phyloP scores from a whole-genome alignment of 2,888 invertebrate genomes.

The Hanleya hanleyi region DNA sequence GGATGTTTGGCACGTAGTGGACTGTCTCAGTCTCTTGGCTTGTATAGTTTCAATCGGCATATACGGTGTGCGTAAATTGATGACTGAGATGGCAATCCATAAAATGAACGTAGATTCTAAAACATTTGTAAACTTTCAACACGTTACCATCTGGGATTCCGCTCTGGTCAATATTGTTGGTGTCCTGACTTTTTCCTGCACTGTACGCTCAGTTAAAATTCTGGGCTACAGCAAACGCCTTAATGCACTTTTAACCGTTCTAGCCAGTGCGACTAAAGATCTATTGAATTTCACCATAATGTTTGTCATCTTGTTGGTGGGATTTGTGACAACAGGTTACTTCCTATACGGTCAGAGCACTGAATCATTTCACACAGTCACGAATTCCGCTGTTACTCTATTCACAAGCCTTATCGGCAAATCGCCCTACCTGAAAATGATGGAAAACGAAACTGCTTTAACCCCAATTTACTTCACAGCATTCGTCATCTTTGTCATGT shows the following conservation, averaged over 20 bases:
- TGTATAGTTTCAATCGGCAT: not conserved
- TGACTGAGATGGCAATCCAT: not conserved
- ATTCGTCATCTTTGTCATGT: not conserved
- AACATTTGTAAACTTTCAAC: slow-evolving; percentile 48
- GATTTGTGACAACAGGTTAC: slow-evolving; percentile 61
- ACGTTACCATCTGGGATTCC: slow-evolving; percentile 57
- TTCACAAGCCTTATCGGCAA: slow-evolving; percentile 23
- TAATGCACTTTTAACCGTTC: not conserved
- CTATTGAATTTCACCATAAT: slow-evolving; percentile 71
- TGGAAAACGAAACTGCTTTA: not conserved
- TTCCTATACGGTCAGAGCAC: slow-evolving; percentile 50
- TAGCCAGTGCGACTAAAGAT: slow-evolving; percentile 38
- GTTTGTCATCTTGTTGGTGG: slow-evolving; percentile 64
- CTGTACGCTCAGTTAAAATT: not conserved
- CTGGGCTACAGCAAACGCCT: not conserved
- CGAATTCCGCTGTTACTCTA: slow-evolving; percentile 48
- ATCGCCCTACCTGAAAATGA: not conserved
- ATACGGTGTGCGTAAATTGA: not conserved
- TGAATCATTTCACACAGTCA: slow-evolving; percentile 41
- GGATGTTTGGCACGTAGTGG: not conserved
- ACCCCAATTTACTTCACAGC: not conserved
- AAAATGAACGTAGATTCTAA: not conserved
- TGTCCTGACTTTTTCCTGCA: slow-evolving; percentile 16
- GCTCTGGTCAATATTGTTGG: slow-evolving; percentile 48
- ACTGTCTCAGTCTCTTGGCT: not conserved